Evolutionary conservation across 2,797 vertebrate genomes (phyloP).

Genomic region (Mormyrus proboscirostris): DNA sequence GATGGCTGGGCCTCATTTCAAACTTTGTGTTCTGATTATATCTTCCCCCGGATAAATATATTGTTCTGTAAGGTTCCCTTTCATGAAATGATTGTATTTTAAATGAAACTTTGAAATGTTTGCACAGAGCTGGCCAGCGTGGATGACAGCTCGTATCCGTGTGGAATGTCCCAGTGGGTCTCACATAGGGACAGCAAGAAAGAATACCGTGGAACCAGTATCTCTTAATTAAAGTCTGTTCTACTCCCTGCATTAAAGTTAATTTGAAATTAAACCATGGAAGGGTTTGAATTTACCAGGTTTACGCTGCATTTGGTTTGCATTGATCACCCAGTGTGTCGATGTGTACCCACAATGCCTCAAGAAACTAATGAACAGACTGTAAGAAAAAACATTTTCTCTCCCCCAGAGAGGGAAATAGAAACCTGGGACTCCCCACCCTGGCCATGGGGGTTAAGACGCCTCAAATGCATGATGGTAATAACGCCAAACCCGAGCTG

Average conservation of each 20-base stretch:
- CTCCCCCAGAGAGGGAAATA: not conserved
- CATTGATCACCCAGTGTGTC: not conserved
- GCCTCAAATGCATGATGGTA: not conserved
- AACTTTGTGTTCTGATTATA: not conserved
- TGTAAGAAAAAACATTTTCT: not conserved
- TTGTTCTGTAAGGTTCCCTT: not conserved
- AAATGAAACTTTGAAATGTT: not conserved
- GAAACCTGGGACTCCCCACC: not conserved
- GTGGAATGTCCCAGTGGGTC: not conserved
- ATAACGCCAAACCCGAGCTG: not conserved
- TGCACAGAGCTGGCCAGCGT: not conserved
- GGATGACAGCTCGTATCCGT: not conserved
- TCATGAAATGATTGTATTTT: not conserved
- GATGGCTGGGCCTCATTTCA: not conserved
- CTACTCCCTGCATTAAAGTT: not conserved
- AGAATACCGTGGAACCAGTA: not conserved
- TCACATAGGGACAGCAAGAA: not conserved
- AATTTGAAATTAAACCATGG: not conserved
- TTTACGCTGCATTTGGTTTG: not conserved
- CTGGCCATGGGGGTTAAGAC: too few relatives aligned
- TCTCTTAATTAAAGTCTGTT: not conserved
- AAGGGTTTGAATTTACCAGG: not conserved
- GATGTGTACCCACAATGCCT: not conserved
- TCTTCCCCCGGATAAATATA: not conserved
- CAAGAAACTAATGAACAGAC: not conserved